Base-by-base conservation (phyloP, 2,113 vertebrate species). In the Sebastes schlegelii region DNA sequence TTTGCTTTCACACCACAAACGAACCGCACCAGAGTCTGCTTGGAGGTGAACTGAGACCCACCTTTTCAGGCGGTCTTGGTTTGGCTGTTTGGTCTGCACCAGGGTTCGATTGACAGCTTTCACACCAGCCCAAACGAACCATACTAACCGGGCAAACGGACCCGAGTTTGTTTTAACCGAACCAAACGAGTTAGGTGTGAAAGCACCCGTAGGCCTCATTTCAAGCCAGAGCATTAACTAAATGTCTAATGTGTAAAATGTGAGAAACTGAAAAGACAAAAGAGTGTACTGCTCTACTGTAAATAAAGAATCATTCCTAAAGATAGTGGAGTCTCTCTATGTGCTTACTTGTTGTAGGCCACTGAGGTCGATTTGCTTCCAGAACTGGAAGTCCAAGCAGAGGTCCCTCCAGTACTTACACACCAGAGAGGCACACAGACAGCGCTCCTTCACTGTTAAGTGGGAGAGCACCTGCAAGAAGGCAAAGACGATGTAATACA, bases 371-470 rank as follows among this genome's bases (percentile, higher is more conserved):
- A 99, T 94, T 91, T 98, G 98, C 92, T 99, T 99, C 98, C 98
- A 99, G 94, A 99, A 99, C 91, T 99, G 98, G 93, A 99, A 99
- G 93, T 99, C 98, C 93, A 99, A 95, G 93, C 98, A 99, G 79
- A 99, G 98, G 72, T 99, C 98, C 83, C 96, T 96, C 98, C 98
- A 99, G 65, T 99, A 99, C 92, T 98, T 99, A 95, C 98, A 99
- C 77, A 99, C 98, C 94, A 99, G 95, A 3, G 98, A 99, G 40
- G 97, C 98, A 85, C 96, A 96, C 83, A 99, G 96, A 93, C 98
- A 99, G 67, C 98, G 96, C 49, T 99, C 98, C 92, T 98, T 98
- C 95, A 99, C 94, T 40, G 98, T 98, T 87, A 99, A 94, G 88
- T 97, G 98, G 82, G 98, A 98, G 94, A 99, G 97, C 92, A 99